Conservation (phyloP, 2,113 vertebrate genomes). For the Megaceryle torquata region DNA sequence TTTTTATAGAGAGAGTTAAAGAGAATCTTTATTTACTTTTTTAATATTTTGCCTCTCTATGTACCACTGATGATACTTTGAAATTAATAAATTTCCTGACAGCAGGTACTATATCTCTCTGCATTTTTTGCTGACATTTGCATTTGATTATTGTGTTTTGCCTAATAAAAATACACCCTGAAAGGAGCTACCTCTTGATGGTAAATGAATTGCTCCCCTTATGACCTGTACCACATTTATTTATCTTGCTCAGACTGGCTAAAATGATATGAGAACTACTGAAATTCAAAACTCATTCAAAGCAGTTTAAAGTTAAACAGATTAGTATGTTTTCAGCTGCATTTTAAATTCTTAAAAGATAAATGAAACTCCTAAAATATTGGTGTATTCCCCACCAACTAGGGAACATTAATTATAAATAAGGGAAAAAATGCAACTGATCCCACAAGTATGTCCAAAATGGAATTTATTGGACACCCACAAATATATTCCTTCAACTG, state of each 20-base stretch:
- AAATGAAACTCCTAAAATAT: neutral
- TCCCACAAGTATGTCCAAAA: neutral
- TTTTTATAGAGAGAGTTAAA: neutral
- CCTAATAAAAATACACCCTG: slow-evolving; percentile 1
- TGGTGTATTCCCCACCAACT: neutral
- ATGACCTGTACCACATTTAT: neutral
- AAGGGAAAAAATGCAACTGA: neutral
- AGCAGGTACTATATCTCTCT: neutral
- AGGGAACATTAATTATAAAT: neutral
- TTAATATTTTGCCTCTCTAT: slow-evolving; percentile 4
- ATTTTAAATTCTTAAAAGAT: neutral
- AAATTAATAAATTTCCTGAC: slow-evolving; percentile 40
- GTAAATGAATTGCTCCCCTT: slow-evolving; percentile 12
- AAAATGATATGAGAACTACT: neutral
- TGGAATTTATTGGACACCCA: neutral
- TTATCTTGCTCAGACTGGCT: neutral
- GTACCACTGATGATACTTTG: neutral
- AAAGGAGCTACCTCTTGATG: neutral
- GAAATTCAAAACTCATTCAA: neutral
- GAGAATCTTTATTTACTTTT: slow-evolving; percentile 3
- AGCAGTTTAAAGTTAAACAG: neutral
- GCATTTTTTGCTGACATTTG: neutral
- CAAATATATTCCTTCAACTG: neutral
- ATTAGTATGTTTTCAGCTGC: neutral
- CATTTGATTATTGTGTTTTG: neutral